Conservation (phyloP, 2,888 invertebrate species). For the Heliconius cydno region DNA sequence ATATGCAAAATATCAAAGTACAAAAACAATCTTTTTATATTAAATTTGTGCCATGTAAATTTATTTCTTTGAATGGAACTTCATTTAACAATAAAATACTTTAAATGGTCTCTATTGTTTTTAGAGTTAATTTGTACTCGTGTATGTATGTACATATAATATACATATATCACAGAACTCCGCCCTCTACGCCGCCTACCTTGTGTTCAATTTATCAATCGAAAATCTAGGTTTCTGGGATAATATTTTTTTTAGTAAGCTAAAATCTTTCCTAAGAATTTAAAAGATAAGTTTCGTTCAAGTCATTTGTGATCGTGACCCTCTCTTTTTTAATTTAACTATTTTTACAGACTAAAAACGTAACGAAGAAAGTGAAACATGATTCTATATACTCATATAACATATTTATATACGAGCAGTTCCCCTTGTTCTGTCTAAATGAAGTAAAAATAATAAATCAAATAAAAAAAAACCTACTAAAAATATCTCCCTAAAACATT, state of each 20-base stretch:
- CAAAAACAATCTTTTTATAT: not conserved
- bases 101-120: conserved; percentile 10
- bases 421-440: not conserved
- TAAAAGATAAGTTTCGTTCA: not conserved
- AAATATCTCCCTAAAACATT: conserved; percentile 16
- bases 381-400: not conserved
- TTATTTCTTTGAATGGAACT: not conserved
- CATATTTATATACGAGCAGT: not conserved
- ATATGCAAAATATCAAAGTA: not conserved
- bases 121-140: conserved; percentile 12
- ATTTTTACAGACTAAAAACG: not conserved
- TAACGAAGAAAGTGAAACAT: not conserved
- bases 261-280: not conserved
- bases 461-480: not conserved
- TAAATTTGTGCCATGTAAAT: not conserved
- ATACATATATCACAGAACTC: conserved; percentile 57
- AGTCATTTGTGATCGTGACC: not conserved
- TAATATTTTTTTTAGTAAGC: not conserved
- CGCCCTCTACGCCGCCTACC: conserved; percentile 72
- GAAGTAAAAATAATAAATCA: not conserved
- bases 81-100: not conserved
- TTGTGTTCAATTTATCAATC: conserved; percentile 57
- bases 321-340: not conserved
- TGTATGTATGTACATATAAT: conserved; percentile 36
- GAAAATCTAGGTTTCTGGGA: conserved; percentile 36